phyloP scores from a whole-genome alignment of 2,888 invertebrate species.

The Torymus texanus region DNA sequence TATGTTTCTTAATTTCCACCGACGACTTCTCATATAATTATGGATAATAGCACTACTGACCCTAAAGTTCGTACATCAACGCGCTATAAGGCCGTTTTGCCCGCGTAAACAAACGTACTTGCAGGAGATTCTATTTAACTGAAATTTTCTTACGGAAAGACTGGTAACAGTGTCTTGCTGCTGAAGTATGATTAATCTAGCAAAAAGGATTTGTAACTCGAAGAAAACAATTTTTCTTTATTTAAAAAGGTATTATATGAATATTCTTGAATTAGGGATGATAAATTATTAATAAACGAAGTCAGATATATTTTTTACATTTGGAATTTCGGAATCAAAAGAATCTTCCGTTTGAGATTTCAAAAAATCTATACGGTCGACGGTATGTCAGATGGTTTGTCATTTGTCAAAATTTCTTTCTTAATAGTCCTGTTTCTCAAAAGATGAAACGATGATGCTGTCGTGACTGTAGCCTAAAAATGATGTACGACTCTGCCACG shows the following conservation, averaged over 20 bases:
- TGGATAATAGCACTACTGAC: conserved; percentile 32
- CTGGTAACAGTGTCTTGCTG: no score
- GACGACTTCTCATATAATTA: conserved; percentile 40
- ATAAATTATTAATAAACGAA: no score
- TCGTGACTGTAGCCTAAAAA: conserved; percentile 4
- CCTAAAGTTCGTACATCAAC: neutral
- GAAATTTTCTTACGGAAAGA: no score
- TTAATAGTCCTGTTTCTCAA: conserved; percentile 2
- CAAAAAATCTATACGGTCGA: neutral
- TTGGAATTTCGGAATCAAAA: no score
- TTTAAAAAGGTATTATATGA: no score
- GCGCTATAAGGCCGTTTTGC: conserved; percentile 5
- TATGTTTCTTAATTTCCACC: conserved; percentile 51
- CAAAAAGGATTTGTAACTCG: no score
- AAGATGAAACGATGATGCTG: conserved; percentile 33
- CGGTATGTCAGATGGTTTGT: neutral
- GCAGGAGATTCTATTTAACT: neutral
- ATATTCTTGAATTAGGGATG: no score
- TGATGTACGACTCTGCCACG: conserved; percentile 30
- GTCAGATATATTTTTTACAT: no score
- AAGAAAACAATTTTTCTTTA: no score
- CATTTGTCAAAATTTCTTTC: conserved; percentile 23
- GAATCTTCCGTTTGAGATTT: no score
- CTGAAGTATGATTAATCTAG: no score
- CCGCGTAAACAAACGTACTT: conserved; percentile 11